A percentile compares a stretch with the other conserved stretches of the same genome.
These are phyloP conservation scores for Aphis gossypii DNA, from an alignment of 1,140 invertebrate species.

Conservation along the genomic window DNA sequence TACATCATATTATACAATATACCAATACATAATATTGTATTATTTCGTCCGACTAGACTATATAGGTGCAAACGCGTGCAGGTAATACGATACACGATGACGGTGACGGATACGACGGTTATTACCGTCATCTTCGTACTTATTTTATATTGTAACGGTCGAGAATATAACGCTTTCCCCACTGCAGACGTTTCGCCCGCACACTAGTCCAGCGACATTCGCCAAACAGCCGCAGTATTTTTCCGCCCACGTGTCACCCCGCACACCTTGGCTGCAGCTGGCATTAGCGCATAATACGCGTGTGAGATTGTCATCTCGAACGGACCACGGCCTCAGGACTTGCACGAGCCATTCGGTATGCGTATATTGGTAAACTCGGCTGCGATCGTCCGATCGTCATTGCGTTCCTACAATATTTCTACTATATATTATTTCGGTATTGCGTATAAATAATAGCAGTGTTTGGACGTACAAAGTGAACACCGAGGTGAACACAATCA, in stretches of 20 bases:
- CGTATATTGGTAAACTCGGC: background rate
- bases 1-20: background rate
- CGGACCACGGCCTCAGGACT: background rate
- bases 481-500: background rate
- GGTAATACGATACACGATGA: background rate
- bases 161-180: background rate
- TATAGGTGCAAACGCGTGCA: background rate
- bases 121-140: background rate
- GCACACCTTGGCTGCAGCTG: background rate
- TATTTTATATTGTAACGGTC: background rate
- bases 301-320: background rate
- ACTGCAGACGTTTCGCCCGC: background rate
- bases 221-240: background rate
- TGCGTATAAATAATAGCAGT: background rate
- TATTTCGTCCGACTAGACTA: background rate
- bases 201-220: background rate
- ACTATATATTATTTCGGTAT: background rate
- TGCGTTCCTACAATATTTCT: background rate
- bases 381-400: background rate
- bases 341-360: slow-evolving; percentile 31
- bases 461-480: background rate
- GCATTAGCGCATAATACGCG: background rate
- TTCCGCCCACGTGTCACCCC: background rate
- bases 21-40: background rate
- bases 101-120: background rate